A percentile compares a stretch with the other conserved stretches of the same genome.
phyloP scores from a whole-genome alignment of 2,888 invertebrate genomes.

The Congeria kusceri region DNA sequence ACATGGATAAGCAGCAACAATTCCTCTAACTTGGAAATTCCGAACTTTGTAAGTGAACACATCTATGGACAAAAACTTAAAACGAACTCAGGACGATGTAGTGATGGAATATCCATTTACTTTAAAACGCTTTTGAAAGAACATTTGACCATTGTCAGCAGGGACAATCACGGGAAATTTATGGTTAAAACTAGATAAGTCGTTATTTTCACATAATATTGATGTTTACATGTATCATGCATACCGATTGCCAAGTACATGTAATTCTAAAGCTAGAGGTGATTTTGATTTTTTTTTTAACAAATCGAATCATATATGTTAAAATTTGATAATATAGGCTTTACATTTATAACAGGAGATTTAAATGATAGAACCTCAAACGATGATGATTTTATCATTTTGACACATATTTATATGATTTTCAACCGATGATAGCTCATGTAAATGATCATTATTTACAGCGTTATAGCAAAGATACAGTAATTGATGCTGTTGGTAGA shows the following conservation, averaged over 20 bases:
- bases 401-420: not conserved
- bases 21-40: slow-evolving; percentile 1
- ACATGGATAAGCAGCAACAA: slow-evolving; percentile 12
- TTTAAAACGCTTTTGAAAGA: slow-evolving; percentile 7
- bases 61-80: slow-evolving; percentile 12
- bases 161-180: not conserved
- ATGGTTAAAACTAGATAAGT: not conserved
- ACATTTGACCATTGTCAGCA: not conserved
- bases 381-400: not conserved
- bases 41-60: slow-evolving; percentile 5
- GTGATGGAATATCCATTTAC: slow-evolving; percentile 13
- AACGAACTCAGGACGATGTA: not conserved
- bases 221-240: slow-evolving; percentile 5
- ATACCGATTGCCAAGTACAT: not conserved
- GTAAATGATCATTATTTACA: not conserved
- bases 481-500: not conserved
- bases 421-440: not conserved
- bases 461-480: not conserved
- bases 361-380: not conserved
- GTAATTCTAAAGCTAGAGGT: not conserved
- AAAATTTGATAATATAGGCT: not conserved
- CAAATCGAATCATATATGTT: not conserved
- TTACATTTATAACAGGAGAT: slow-evolving; percentile 2
- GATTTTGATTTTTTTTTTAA: slow-evolving; percentile 2
- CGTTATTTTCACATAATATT: not conserved